Base-by-base conservation (phyloP, 1,140 invertebrate genomes). In the Lepidurus packardi region DNA sequence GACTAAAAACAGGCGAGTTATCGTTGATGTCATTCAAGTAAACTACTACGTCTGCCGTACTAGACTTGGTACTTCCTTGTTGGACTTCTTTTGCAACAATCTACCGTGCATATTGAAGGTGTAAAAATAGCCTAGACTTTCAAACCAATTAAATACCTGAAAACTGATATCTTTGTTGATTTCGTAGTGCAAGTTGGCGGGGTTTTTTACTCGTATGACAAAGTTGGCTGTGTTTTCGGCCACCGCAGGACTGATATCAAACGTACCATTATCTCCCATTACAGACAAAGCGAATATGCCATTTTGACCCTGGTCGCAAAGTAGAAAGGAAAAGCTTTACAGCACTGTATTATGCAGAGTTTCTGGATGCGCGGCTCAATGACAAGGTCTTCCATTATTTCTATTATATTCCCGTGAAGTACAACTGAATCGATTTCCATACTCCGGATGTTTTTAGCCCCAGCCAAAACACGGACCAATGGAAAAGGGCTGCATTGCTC, bases 1-100 rank as follows among this genome's bases (percentile, higher is more conserved):
- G 87, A 9, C 89, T 85, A 83, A 98, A 98, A 75, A 90, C 86
- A 0, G 96, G 96, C 6, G 90, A 85, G 85, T 97, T 96, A 83
- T 98, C 96, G 83, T 98, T 98, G 4, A 93, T 87, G 84, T 98
- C 96, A 78, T 91, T 89, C 21, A 98, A 85, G 82, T 92, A 90
- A 1, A 97, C 91, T 0, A 90, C 91, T 0, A 96, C 90, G 78
- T 91, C 90, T 0, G 91, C 90, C 53, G 87, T 88, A 1, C 90
- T 88, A 24, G 92, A 91, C 73, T 92, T 85, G 21, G 92, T 10
- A 89, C 92, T 73, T 88, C 78, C 77, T 78, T 80, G n/a, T 77
- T 73, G 8, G 80, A 80, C 7, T 81, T 95, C 92, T 86, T 91
- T 90, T 41, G 93, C 94, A 45, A 93, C 85, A 78, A 95, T 91